Percentiles rank a stretch among this genome's conserved stretches.
phyloP scores from a whole-genome alignment of 2,797 vertebrate genomes.

The Macropus fuliginosus region DNA sequence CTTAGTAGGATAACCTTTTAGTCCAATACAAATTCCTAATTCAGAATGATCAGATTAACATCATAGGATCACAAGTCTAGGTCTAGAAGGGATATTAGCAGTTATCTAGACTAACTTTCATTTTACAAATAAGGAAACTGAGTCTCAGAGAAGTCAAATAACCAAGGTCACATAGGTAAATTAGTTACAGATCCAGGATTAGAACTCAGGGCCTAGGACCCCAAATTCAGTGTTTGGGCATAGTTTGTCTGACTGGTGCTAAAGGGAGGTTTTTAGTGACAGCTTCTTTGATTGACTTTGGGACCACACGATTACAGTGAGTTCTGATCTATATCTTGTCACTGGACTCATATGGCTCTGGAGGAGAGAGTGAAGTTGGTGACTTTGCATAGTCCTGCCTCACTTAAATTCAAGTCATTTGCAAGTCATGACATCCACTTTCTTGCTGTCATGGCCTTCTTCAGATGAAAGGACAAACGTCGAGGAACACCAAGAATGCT shows the following conservation, averaged over 20 bases:
- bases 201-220: not conserved
- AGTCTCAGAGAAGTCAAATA: not conserved
- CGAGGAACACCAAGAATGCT: not conserved
- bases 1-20: not conserved
- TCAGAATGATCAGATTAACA: not conserved
- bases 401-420: not conserved
- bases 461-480: not conserved
- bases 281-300: not conserved
- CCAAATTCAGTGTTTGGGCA: not conserved
- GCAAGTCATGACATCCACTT: not conserved
- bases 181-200: not conserved
- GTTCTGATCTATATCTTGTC: not conserved
- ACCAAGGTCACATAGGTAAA: not conserved
- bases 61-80: not conserved
- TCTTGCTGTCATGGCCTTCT: too few species aligned
- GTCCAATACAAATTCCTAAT: not conserved
- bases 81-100: not conserved
- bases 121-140: not conserved
- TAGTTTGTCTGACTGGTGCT: not conserved
- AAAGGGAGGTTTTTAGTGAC: not conserved
- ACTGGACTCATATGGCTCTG: not conserved
- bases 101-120: not conserved
- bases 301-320: not conserved
- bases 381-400: not conserved
- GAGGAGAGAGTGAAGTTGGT: not conserved